Base-by-base conservation (phyloP, 1,140 invertebrate species). In the Halyomorpha halys region DNA sequence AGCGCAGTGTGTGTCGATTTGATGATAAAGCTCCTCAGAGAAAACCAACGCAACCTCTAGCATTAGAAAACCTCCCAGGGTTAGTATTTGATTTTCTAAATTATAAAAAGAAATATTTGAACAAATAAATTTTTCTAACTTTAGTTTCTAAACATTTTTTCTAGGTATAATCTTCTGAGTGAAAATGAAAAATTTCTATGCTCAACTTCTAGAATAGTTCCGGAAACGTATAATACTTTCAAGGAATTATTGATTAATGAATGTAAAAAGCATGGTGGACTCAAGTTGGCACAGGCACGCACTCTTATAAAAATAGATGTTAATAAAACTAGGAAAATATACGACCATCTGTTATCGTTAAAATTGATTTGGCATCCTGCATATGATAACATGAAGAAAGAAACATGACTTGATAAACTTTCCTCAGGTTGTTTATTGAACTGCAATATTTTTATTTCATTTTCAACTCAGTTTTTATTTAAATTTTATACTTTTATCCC, bases 241-340 rank as follows among this genome's bases (percentile, higher is more conserved):
- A 87, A 89, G 68, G 78, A 81, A 9, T 75, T 86, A 49, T 73
- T 95, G 9, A 81, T 90, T 23, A 72, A 77, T 1, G 90, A 94
- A 71, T 89, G 87, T 74, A 79, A 83, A 63, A 89, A 86, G 70
- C 68, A 73, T 34, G 77, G 81, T 60, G 87, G 85, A 2, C 74
- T 95, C 11, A 80, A 83, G 65, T 76, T 95, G 23, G 82, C 88
- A 19, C 86, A 91, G 72, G 92, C 92, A 0, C 78, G 92, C 53
- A 78, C 80, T 34, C 76, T 94, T 9, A 81, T 94, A 14, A 94
- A 93, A 76, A 94, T 94, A 66, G 91, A 94, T 80, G 92, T 95
- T 1, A 95, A 95, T 75, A 94, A 94, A 76, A 95, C 91, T 3
- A 81, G 90, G 62, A 90, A 90, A 74, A 82, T 94, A 51, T 94